Percentiles rank a stretch among this genome's conserved stretches.
These are phyloP conservation scores for Pangasianodon hypophthalmus DNA, from an alignment of 2,113 vertebrate genomes.

Conservation along the genomic window DNA sequence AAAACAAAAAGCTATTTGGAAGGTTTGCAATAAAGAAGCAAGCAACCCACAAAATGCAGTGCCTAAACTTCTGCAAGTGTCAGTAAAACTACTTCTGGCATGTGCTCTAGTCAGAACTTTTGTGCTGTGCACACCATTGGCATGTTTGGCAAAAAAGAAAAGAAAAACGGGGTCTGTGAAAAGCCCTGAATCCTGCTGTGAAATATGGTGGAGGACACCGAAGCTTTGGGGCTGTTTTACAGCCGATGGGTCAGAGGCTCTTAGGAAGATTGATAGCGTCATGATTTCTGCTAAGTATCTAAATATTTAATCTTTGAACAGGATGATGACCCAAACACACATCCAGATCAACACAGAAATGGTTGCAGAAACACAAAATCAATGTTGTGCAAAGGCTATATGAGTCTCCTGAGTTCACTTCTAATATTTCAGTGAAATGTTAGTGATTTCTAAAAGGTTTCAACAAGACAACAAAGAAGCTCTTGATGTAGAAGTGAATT, in stretches of 20 bases:
- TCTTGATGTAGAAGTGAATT: constrained; percentile 10
- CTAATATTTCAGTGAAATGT: not conserved
- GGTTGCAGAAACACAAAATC: not conserved
- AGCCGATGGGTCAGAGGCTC: not conserved
- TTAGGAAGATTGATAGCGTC: not conserved
- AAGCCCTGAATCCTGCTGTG: not conserved
- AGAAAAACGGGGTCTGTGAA: not conserved
- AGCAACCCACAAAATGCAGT: not conserved
- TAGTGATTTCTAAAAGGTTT: not conserved
- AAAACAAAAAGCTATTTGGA: no score
- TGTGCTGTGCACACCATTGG: not conserved
- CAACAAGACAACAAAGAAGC: not conserved
- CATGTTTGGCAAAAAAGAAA: no score
- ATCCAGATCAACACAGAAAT: not conserved
- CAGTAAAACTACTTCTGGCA: not conserved
- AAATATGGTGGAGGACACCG: not conserved
- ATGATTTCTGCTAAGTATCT: constrained; percentile 14
- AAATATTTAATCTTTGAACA: constrained; percentile 11
- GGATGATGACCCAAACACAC: constrained; percentile 13
- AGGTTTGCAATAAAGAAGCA: not conserved
- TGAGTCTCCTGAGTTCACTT: not conserved
- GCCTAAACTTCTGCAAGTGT: not conserved
- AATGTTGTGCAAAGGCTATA: not conserved
- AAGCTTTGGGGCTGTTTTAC: not conserved
- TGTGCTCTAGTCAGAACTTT: not conserved